A percentile compares a stretch with the other conserved stretches of the same genome.
Conservation (phyloP, 2,888 invertebrate species). For the Habroteleia sp. region DNA sequence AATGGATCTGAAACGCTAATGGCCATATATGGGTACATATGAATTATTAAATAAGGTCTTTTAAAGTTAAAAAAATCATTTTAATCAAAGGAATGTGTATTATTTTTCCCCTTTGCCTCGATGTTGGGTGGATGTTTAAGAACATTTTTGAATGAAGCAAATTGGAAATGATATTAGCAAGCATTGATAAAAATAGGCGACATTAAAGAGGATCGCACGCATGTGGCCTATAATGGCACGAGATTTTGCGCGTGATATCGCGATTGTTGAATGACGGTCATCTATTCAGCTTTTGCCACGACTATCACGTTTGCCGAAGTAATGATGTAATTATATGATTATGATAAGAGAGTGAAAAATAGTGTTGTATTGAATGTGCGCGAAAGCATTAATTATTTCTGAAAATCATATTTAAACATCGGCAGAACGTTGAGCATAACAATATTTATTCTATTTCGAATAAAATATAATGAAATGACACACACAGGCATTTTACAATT, state of each 20-base stretch:
- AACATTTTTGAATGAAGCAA: conserved; percentile 13
- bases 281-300: conserved; percentile 33
- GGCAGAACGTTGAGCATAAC: too few species aligned
- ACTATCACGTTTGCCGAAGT: conserved; percentile 21
- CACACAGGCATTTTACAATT: too few species aligned
- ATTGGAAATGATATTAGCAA: conserved; percentile 33
- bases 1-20: too few species aligned
- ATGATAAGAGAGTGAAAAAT: not conserved
- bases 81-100: not conserved
- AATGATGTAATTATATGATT: conserved; percentile 36
- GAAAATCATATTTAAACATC: not conserved
- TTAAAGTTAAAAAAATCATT: not conserved
- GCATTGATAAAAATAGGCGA: conserved; percentile 54
- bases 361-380: not conserved
- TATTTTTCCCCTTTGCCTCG: not conserved
- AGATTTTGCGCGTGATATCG: conserved; percentile 35
- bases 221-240: conserved; percentile 25
- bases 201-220: conserved; percentile 54
- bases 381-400: not conserved
- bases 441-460: too few species aligned
- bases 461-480: too few species aligned
- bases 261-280: conserved; percentile 27
- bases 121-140: conserved; percentile 4
- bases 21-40: too few species aligned
- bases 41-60: too few species aligned